These are phyloP conservation scores for Phalacrocorax pelagicus DNA, from an alignment of 2,113 vertebrate species.

Conservation along the genomic window DNA sequence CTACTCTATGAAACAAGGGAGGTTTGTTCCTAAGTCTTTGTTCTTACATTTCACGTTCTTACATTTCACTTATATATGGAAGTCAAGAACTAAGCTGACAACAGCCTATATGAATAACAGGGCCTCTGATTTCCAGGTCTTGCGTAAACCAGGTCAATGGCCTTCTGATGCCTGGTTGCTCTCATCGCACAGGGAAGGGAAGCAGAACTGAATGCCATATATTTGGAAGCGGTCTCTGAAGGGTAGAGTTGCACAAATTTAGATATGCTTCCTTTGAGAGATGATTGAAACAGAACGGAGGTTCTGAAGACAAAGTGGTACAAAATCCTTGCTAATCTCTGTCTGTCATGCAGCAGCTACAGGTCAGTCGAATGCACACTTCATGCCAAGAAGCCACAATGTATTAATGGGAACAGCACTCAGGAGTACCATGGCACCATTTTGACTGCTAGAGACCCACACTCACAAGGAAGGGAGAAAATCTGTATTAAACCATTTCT, in stretches of 20 bases:
- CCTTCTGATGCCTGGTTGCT: background rate
- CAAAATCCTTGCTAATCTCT: background rate
- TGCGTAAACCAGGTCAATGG: background rate
- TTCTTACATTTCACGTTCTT: background rate
- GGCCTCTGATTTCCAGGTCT: background rate
- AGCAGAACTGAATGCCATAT: background rate
- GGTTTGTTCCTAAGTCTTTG: background rate
- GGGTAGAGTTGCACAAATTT: background rate
- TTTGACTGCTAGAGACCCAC: background rate
- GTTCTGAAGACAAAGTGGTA: background rate
- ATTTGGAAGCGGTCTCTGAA: background rate
- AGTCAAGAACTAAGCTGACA: background rate
- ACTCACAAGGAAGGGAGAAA: background rate
- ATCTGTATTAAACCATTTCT: background rate
- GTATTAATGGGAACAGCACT: background rate
- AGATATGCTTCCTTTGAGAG: background rate
- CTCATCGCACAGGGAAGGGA: background rate
- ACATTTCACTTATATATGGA: background rate
- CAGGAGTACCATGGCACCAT: background rate
- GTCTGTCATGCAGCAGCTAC: background rate
- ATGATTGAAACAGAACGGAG: background rate
- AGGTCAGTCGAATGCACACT: background rate
- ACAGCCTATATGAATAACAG: background rate
- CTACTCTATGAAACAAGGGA: background rate
- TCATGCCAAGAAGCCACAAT: background rate